Base-by-base conservation (phyloP, 2,113 vertebrate genomes). In the Phocoena phocoena region DNA sequence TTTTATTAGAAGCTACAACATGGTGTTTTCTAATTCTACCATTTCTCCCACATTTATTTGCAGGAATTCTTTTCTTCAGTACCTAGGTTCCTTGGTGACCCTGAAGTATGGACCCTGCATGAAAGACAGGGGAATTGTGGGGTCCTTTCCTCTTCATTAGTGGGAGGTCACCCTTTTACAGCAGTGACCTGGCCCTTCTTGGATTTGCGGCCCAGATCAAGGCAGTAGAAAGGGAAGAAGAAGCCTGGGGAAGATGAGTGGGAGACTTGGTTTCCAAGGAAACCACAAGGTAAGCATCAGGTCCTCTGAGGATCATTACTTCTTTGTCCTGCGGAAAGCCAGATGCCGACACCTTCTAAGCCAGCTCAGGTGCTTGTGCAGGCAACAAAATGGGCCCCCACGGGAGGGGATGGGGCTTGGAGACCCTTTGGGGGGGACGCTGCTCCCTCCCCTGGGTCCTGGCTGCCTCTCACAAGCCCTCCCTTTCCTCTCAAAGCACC, bases 241-340 rank as follows among this genome's bases (percentile, higher is more conserved):
- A 28, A 10, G 14, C 20, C 7, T 3, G 62, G 67, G 65, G 77
- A 89, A 73, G 89, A n/a, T 91, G 82, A 95, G 60, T 26, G 10
- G 65, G 58, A 67, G 84, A 70, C 41, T 83, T 18, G n/a, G 95
- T 98, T 97, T 93, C 97, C 90, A 92, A 80, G 96, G 96, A 91
- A 95, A 98, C 94, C 4, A 25, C 74, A 26, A 87, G 63, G 90
- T 88, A 76, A 44, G 20, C 76, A 13, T 13, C 23, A 47, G 88
- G 33, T 41, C 93, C 88, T 76, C 47, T 38, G 93, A 47, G 76
- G 60, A 77, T 60, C 68, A 9, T 70, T 89, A 33, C 65, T 74
- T 81, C 88, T 84, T 96, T 80, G 85, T 87, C 70, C 70, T 84
- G 50, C 67, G 81, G 80, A 83, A 85, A 97, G 41, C 71, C 93